Evolutionary conservation across 2,113 vertebrate species (phyloP), one percentile per base, ranked within the genome.

Genomic region (Dinomys branickii): DNA sequence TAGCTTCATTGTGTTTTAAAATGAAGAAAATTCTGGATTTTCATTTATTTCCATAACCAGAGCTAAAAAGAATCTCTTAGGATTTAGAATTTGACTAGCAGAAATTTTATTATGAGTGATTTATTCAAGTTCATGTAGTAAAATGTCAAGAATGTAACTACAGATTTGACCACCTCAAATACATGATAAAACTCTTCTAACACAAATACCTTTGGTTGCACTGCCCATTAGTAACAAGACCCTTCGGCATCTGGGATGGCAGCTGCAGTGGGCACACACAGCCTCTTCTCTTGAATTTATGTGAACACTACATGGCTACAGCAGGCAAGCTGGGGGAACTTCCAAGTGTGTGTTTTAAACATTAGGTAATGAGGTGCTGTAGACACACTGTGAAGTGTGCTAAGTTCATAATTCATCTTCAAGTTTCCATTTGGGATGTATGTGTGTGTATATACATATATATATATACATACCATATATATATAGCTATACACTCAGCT

Each of bases 131-230:
- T 38, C 88, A 85, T 59, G 58, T 63, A 87, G 56, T 28, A 65
- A 94, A 91, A 90, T 7, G 26, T 94, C 35, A 95, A 87, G 44
- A 84, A 84, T 84, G 73, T 84, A 87, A 78, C 20, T 30, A 65
- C 87, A 80, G 41, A 85, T n/a, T 71, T 90, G 65, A 63, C 38
- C 56, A 90, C 20, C 56, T 92, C 12, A 58, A 56, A 65, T 61
- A 7, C 12, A 33, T 59, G 52, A 71, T 82, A 56, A 77, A 94
- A 77, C 52, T 92, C 22, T 38, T 67, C 24, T 77, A n/a, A n/a
- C n/a, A n/a, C n/a, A n/a, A n/a, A n/a, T n/a, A n/a, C n/a, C n/a
- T 95, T 81, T 78, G 19, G 73, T 50, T 38, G 59, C 0, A 7
- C 50, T 28, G 22, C 6, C 28, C 44, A 33, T 54, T 13, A 80